Percentiles rank a stretch among this genome's conserved stretches.
These are phyloP conservation scores for Meiosimyza platycephala DNA, from an alignment of 2,888 invertebrate genomes.

Conservation along the genomic window DNA sequence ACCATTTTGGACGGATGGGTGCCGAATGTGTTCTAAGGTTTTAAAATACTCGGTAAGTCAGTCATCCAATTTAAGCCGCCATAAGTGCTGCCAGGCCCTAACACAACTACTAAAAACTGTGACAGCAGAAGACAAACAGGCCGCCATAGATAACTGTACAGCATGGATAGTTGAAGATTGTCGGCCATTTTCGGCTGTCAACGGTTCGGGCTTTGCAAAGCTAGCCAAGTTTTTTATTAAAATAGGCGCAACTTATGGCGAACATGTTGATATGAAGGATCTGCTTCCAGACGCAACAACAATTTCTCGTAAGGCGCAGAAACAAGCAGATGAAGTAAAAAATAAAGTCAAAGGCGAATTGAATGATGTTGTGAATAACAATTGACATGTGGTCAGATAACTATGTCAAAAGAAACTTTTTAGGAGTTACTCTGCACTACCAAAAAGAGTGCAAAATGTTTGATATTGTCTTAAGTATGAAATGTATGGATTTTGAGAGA, in stretches of 20 bases:
- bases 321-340: conserved; percentile 39
- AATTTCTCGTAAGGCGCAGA: conserved; percentile 37
- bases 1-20: neutral
- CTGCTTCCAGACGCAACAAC: conserved; percentile 40
- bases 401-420: conserved; percentile 43
- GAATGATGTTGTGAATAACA: conserved; percentile 35
- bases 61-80: conserved; percentile 32
- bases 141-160: conserved; percentile 10
- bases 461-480: conserved; percentile 41
- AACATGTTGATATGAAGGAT: conserved; percentile 40
- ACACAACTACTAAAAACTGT: conserved; percentile 5
- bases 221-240: conserved; percentile 43
- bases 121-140: conserved; percentile 17
- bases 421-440: conserved; percentile 11
- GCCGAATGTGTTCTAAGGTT: too few relatives aligned
- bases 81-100: conserved; percentile 23
- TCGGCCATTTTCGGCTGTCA: conserved; percentile 29
- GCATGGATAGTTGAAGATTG: conserved; percentile 33
- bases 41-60: neutral
- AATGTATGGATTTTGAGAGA: conserved; percentile 44
- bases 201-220: conserved; percentile 19
- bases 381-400: conserved; percentile 46
- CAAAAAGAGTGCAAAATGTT: conserved; percentile 40
- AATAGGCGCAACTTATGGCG: conserved; percentile 43
- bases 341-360: neutral